A percentile compares a stretch with the other conserved stretches of the same genome.
Conservation (phyloP, 2,113 vertebrate genomes). For the Pipa parva region DNA sequence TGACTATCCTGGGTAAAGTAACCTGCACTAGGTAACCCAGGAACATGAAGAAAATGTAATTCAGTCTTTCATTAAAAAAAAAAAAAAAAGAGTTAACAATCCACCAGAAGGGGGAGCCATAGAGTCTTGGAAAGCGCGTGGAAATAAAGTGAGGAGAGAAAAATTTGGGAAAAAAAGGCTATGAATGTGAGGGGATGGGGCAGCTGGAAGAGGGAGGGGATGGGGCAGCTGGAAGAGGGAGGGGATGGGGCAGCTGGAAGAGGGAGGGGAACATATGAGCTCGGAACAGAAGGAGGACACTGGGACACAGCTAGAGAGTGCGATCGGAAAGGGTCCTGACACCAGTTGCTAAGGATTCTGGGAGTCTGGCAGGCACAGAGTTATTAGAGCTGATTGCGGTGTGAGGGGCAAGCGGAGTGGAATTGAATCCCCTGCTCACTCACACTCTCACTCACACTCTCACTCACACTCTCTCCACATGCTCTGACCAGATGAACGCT, state of each 20-base stretch:
- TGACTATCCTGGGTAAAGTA: no score
- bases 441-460: no score
- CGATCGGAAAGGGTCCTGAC: neutral
- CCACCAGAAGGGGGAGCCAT: conserved; percentile 46
- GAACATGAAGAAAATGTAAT: no score
- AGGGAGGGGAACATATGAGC: conserved; percentile 36
- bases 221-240: no score
- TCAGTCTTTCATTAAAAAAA: no score
- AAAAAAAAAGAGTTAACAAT: neutral
- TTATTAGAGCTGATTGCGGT: neutral
- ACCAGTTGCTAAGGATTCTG: neutral
- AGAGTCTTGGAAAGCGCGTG: conserved; percentile 38
- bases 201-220: no score
- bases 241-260: conserved; percentile 46
- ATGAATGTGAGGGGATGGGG: no score
- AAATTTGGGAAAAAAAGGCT: conserved; percentile 19
- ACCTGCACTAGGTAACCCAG: no score
- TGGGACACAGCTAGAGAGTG: neutral
- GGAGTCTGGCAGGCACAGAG: neutral
- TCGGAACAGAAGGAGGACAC: conserved; percentile 15
- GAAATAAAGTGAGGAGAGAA: conserved; percentile 47
- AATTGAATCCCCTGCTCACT: no score
- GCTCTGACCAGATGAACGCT: neutral
- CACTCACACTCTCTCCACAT: neutral
- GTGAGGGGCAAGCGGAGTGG: neutral